These are phyloP conservation scores for Callionymus lyra DNA, from an alignment of 2,113 vertebrate species.

Conservation along the genomic window DNA sequence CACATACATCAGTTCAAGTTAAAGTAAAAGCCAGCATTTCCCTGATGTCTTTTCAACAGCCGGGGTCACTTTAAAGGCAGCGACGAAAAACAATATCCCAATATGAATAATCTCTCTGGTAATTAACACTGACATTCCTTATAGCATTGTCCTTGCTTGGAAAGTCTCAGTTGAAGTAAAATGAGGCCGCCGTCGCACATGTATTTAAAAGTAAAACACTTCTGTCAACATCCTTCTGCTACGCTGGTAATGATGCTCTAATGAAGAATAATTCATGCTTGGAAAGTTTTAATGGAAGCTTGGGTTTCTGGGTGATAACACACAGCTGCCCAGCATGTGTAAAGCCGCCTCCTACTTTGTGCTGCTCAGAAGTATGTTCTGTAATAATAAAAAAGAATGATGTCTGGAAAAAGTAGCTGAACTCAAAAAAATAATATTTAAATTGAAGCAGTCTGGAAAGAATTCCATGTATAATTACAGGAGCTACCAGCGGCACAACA, in stretches of 20 bases:
- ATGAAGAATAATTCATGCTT: conserved; percentile 35
- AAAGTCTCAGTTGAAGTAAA: conserved; percentile 38
- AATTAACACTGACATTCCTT: conserved; percentile 40
- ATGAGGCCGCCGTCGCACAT: conserved; percentile 31
- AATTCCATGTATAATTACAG: too few relatives aligned
- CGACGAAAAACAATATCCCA: conserved; percentile 35
- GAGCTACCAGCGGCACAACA: too few relatives aligned
- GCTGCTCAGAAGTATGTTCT: conserved; percentile 9
- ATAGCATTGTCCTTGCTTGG: too few relatives aligned
- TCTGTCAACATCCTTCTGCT: conserved; percentile 32
- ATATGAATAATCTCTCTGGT: conserved; percentile 29
- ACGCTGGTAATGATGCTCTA: conserved; percentile 21
- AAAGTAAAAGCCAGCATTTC: conserved; percentile 15
- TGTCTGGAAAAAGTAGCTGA: neutral
- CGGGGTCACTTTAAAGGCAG: conserved; percentile 18
- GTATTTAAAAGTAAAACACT: conserved; percentile 33
- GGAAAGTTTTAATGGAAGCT: conserved; percentile 36
- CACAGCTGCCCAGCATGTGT: conserved; percentile 37
- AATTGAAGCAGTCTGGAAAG: too few relatives aligned
- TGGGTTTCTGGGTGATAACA: conserved; percentile 17
- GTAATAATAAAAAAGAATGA: conserved; percentile 7
- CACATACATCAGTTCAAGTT: conserved; percentile 24
- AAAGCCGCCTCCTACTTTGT: neutral
- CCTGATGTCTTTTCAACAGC: conserved; percentile 17
- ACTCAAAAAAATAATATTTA: too few relatives aligned